Base-by-base conservation (phyloP, 2,113 vertebrate species). In the Arizona elegans region DNA sequence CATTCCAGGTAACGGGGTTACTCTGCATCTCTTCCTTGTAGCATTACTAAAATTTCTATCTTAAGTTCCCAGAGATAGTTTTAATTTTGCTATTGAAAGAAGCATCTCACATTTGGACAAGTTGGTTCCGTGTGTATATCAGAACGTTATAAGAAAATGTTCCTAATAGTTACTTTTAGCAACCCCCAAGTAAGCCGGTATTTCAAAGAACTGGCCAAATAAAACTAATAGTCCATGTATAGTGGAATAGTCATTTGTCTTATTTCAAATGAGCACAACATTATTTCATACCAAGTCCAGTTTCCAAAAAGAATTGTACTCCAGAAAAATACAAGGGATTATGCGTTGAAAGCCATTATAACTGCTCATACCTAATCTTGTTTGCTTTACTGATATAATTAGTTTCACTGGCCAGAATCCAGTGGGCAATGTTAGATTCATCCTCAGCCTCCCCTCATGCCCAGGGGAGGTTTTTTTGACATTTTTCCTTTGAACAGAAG, bases 221-320 rank as follows among this genome's bases (percentile, higher is more conserved):
- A 62, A 90, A 52, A 62, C 58, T 52, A 90, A 65, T 24, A 65
- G 58, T 13, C 47, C 15, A 19, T 10, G 26, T 29, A 81, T 12
- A 43, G 23, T 85, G 87, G 5, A 81, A 89, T 11, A 38, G 38
- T 38, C 43, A 52, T 56, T 89, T 33, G 23, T 38, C 54, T 58
- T 86, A 24, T 47, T 59, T 54, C 38, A 3, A 50, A 38, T 85
- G 33, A 58, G 70, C 29, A 23, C n/a, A 81, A 55, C 29, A 50
- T 47, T 58, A 43, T 86, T 86, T 86, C 90, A 88, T 89, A 92
- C 56, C n/a, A 93, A 91, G 5, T 70, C 24, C n/a, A 88, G 56
- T 85, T 58, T 85, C 26, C 54, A 93, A 87, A 88, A 92, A 87
- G 29, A n/a, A 70, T 55, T 12, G 62, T 54, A 52, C 24, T 88